Conservation (phyloP, 2,888 invertebrate genomes). For the Sphaeridia pumilis region DNA sequence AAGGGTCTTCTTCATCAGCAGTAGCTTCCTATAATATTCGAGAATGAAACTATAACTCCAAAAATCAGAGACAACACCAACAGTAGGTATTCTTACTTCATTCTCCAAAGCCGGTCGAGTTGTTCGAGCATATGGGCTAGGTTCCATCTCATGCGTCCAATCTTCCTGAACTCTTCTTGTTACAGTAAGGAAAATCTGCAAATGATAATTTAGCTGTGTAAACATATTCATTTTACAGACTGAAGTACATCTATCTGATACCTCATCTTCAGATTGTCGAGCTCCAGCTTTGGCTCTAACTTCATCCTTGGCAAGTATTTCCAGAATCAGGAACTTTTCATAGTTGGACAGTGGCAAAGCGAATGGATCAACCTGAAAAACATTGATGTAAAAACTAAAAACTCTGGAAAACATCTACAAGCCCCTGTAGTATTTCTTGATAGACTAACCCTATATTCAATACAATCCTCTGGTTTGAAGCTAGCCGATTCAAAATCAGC, state of each 20-base stretch:
- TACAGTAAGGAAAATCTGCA: slow-evolving; percentile 27
- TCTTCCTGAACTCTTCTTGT: slow-evolving; percentile 30
- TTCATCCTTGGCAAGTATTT: slow-evolving; percentile 25
- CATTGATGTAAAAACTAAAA: background rate
- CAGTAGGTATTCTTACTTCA: slow-evolving; percentile 10
- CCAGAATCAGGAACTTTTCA: slow-evolving; percentile 22
- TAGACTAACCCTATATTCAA: slow-evolving; percentile 15
- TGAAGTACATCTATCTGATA: slow-evolving; percentile 5
- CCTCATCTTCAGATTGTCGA: slow-evolving; percentile 27
- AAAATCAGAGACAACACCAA: background rate
- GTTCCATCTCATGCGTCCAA: slow-evolving; percentile 31
- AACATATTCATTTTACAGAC: background rate
- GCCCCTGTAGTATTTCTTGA: no score
- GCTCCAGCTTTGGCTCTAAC: slow-evolving; percentile 18
- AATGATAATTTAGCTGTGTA: background rate
- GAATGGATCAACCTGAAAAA: slow-evolving; percentile 19
- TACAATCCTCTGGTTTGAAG: slow-evolving; percentile 28
- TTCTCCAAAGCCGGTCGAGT: slow-evolving; percentile 12
- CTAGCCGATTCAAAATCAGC: slow-evolving; percentile 19
- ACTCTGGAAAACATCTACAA: no score
- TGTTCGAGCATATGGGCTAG: slow-evolving; percentile 19
- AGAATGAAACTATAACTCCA: background rate
- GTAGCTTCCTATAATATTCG: background rate
- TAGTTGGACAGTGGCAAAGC: slow-evolving; percentile 24
- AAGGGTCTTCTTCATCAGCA: slow-evolving; percentile 20